Base-by-base conservation (phyloP, 2,113 vertebrate species). In the Mugil cephalus region DNA sequence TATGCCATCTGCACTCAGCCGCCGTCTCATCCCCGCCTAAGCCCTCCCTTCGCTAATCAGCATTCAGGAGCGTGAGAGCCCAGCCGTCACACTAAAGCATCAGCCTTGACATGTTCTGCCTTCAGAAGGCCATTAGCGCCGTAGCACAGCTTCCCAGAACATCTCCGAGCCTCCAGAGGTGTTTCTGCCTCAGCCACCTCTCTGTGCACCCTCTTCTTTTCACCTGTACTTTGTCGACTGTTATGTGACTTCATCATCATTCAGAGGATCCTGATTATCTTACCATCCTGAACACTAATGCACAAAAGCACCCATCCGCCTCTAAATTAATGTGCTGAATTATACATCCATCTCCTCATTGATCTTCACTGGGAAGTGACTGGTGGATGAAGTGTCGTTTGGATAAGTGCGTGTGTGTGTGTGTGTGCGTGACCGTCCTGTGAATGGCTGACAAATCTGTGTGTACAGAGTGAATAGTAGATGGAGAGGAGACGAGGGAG, bases 251-350 rank as follows among this genome's bases (percentile, higher is more conserved):
- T 84, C 47, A 68, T 83, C 63, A 67, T 78, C 66, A 66, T 73
- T 72, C 67, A 55, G 48, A 70, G 46, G 15, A 58, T 38, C 42
- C 34, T 38, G 6, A 71, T 69, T 52, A 73, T 46, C 39, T 80
- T 67, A 58, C 61, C 62, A 48, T 35, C 67, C 54, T 58, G 48
- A 75, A 64, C 38, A 19, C 58, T 43, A 59, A 79, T 35, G 63
- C 55, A 78, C 62, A 53, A 74, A 69, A 45, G 56, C 50, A 10
- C 36, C 65, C 12, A 43, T 30, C 8, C 42, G 40, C 43, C 39
- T 73, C 51, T 67, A 63, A 82, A 88, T 83, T 18, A 81, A 88
- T 70, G 55, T 65, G 67, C 60, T 87, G 69, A 85, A 85, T 85
- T 77, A 86, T 84, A 60, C 78, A 89, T 81, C 52, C 7, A 1